Conservation (phyloP, 2,113 vertebrate genomes). For the Athene cunicularia region DNA sequence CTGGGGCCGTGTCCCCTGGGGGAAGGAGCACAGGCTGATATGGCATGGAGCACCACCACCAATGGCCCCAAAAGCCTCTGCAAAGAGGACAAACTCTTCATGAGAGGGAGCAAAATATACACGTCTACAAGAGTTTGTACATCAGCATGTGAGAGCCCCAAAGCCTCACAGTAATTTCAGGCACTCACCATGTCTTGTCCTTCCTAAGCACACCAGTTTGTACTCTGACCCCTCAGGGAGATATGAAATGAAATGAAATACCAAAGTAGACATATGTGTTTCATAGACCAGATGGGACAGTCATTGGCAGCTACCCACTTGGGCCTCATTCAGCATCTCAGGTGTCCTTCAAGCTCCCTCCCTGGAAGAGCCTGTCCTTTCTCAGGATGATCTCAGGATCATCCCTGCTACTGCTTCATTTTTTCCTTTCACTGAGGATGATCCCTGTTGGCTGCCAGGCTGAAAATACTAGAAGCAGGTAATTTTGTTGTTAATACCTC, state of each 20-base stretch:
- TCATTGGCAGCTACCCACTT: neutral
- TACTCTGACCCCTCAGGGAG: neutral
- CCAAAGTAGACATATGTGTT: neutral
- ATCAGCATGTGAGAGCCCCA: neutral
- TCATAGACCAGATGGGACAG: neutral
- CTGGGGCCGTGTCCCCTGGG: neutral
- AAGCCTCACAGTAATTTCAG: neutral
- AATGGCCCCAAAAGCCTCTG: neutral
- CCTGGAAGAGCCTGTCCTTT: neutral
- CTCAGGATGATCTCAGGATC: neutral
- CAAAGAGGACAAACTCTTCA: neutral
- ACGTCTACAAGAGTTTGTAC: neutral
- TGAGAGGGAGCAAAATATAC: neutral
- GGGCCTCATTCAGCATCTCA: neutral
- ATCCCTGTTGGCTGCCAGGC: neutral
- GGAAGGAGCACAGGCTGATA: neutral
- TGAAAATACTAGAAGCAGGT: neutral
- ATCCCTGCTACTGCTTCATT: neutral
- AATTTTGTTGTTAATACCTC: neutral
- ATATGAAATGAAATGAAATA: neutral
- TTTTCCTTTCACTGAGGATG: neutral
- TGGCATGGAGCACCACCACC: neutral
- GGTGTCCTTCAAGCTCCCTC: neutral
- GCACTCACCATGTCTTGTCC: neutral
- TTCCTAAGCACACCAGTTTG: neutral